Percentiles rank a stretch among this genome's conserved stretches.
phyloP scores from a whole-genome alignment of 2,797 vertebrate species.

The Urocyon cinereoargenteus region DNA sequence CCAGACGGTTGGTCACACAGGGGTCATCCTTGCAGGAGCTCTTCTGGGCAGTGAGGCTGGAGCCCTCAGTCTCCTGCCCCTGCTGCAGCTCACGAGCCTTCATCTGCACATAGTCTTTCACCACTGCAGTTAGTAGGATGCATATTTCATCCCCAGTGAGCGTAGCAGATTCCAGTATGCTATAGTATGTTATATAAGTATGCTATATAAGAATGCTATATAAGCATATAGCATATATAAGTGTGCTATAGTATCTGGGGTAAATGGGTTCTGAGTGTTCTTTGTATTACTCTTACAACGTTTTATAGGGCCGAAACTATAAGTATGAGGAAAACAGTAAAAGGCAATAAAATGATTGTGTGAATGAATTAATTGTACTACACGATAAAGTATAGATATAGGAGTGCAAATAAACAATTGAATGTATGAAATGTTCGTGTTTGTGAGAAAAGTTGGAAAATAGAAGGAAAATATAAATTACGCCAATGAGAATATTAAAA shows the following conservation, averaged over 20 bases:
- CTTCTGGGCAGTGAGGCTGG: no score
- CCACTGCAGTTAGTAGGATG: no score
- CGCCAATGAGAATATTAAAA: not conserved
- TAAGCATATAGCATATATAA: no score
- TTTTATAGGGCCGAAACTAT: not conserved
- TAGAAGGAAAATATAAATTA: not conserved
- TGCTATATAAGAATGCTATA: no score
- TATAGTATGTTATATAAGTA: no score
- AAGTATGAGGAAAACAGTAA: not conserved
- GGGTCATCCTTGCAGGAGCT: no score
- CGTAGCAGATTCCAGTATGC: no score
- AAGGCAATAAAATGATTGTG: not conserved
- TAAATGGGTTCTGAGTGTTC: not conserved
- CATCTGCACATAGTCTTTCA: no score
- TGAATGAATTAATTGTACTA: not conserved
- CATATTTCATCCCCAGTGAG: no score
- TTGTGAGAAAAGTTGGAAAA: not conserved
- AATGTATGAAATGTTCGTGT: not conserved
- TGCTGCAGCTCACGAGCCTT: no score
- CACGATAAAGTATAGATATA: not conserved
- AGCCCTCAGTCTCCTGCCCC: no score
- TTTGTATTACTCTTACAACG: not conserved
- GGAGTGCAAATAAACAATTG: not conserved
- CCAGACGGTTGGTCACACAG: no score
- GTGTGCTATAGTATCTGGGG: not conserved